A percentile compares a stretch with the other conserved stretches of the same genome.
Evolutionary conservation across 2,113 vertebrate genomes (phyloP).

Genomic region (Chiloscyllium plagiosum): DNA sequence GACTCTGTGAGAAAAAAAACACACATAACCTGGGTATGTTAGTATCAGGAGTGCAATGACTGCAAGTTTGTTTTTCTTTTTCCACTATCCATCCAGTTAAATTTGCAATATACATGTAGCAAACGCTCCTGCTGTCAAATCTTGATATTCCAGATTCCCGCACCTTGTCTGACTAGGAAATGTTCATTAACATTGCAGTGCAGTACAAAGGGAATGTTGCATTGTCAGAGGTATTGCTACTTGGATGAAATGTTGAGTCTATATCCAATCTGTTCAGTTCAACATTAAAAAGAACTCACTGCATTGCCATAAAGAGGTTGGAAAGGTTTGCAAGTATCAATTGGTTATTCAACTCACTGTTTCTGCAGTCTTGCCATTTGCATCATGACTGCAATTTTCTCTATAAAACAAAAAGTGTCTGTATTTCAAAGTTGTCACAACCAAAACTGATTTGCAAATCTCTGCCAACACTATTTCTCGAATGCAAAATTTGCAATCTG

Average conservation of each 20-base stretch:
- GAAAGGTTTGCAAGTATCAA: not conserved
- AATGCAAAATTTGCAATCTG: not conserved
- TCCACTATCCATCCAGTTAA: conserved; percentile 4
- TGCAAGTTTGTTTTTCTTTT: not conserved
- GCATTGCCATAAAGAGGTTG: not conserved
- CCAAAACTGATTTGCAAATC: not conserved
- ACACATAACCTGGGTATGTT: conserved; percentile 62
- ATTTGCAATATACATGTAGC: not conserved
- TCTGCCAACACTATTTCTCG: not conserved
- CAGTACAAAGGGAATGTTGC: not conserved
- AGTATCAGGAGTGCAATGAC: conserved; percentile 46
- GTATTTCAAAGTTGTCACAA: not conserved
- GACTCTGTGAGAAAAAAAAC: conserved; percentile 67
- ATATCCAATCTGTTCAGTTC: not conserved
- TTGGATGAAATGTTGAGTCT: not conserved
- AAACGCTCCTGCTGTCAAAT: not conserved
- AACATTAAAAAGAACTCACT: not conserved
- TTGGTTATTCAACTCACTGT: not conserved
- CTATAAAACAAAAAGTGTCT: not conserved
- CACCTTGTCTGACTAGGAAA: not conserved
- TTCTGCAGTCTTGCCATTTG: not conserved
- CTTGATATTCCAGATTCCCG: not conserved
- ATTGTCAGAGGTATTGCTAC: not conserved
- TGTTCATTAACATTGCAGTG: not conserved
- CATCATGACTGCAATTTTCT: not conserved